Evolutionary conservation across 2,888 invertebrate species (phyloP).

Genomic region (Cacoxenus indagator): DNA sequence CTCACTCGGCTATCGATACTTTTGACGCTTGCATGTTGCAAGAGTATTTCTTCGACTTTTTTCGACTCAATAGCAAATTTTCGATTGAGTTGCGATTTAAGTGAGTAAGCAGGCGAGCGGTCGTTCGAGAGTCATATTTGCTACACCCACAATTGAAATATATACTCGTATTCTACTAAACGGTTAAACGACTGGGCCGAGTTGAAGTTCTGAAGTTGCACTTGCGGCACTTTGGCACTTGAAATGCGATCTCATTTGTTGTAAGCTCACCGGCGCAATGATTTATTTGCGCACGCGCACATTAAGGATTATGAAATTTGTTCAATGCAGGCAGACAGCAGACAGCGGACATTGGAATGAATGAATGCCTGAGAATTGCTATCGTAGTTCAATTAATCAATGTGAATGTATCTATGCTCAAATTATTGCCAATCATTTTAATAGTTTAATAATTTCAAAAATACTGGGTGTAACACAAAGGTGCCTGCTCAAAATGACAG

Average conservation of each 20-base stretch:
- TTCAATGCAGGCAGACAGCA: too few species aligned
- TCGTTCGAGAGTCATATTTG: conserved; percentile 46
- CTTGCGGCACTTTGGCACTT: conserved; percentile 67
- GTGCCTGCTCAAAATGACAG: not conserved
- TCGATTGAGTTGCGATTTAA: conserved; percentile 46
- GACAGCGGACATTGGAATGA: too few species aligned
- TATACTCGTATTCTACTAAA: conserved; percentile 53
- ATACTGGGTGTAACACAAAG: not conserved
- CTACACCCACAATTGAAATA: conserved; percentile 67
- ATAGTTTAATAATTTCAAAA: not conserved
- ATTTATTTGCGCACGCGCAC: conserved; percentile 69
- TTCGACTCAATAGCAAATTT: conserved; percentile 36
- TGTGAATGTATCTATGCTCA: conserved; percentile 14
- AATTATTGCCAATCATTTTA: not conserved
- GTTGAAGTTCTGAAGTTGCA: conserved; percentile 38
- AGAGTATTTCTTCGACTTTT: not conserved
- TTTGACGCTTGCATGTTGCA: not conserved
- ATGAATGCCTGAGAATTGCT: conserved; percentile 17
- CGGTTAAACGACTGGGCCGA: conserved; percentile 4
- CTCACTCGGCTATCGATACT: not conserved
- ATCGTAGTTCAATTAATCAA: conserved; percentile 52
- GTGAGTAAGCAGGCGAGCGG: too few species aligned
- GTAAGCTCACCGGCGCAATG: conserved; percentile 51
- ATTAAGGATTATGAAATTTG: conserved; percentile 35
- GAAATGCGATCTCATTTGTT: conserved; percentile 56